Conservation (phyloP, 1,140 invertebrate species). For the Wasmannia auropunctata region DNA sequence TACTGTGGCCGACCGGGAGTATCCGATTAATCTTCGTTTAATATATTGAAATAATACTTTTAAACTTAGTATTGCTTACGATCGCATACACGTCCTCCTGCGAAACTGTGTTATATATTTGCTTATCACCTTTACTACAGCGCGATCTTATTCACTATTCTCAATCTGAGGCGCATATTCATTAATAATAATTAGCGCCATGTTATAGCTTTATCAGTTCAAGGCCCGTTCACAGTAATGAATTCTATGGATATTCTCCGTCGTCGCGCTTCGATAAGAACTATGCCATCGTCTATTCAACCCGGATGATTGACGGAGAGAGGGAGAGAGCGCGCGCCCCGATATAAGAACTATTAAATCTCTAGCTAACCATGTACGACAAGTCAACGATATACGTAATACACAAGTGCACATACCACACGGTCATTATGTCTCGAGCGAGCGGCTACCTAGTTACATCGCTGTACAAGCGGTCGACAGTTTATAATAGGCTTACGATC, state of each 20-base stretch:
- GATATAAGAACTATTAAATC: slow-evolving; percentile 50
- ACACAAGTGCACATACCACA: slow-evolving; percentile 11
- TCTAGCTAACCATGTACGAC: neutral
- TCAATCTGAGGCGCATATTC: neutral
- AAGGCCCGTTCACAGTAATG: neutral
- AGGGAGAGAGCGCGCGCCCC: too few relatives aligned
- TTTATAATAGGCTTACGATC: slow-evolving; percentile 52
- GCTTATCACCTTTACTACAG: slow-evolving; percentile 10
- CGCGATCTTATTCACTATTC: neutral
- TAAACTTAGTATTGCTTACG: neutral
- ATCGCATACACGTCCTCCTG: neutral
- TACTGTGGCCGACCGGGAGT: neutral
- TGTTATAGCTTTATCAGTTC: neutral
- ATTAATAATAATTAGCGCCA: slow-evolving; percentile 33
- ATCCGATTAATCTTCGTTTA: slow-evolving; percentile 28
- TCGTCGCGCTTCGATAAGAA: slow-evolving; percentile 17
- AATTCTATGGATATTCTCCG: slow-evolving; percentile 17
- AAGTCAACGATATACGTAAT: slow-evolving; percentile 29
- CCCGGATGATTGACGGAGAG: slow-evolving; percentile 22
- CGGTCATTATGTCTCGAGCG: slow-evolving; percentile 38
- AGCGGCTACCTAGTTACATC: slow-evolving; percentile 21
- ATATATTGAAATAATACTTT: slow-evolving; percentile 17
- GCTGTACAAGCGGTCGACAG: slow-evolving; percentile 5
- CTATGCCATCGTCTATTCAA: slow-evolving; percentile 29
- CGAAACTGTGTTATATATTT: neutral